phyloP scores from a whole-genome alignment of 2,888 invertebrate species.

The Periphyllus acericola region DNA sequence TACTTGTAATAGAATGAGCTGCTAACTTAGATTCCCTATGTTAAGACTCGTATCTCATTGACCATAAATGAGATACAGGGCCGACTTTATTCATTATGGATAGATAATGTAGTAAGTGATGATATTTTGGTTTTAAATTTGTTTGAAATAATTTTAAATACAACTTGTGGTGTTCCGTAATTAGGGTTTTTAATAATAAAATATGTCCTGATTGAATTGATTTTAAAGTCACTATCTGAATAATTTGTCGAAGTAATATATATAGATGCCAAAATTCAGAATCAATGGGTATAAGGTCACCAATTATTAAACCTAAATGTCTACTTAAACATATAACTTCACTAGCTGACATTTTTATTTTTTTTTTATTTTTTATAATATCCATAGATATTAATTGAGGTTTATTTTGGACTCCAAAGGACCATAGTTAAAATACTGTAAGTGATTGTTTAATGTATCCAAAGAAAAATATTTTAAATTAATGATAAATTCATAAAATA shows the following conservation, averaged over 20 bases:
- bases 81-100: not conserved
- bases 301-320: not conserved
- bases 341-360: not conserved
- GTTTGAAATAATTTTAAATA: not conserved
- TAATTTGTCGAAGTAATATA: not conserved
- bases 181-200: not conserved
- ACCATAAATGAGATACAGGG: not conserved
- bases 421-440: conserved; percentile 10
- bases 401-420: not conserved
- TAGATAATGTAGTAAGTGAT: not conserved
- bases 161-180: not conserved
- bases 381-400: not conserved
- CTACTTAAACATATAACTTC: not conserved
- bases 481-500: conserved; percentile 3
- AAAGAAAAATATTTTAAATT: conserved; percentile 25
- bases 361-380: conserved; percentile 9
- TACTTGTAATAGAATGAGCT: not conserved
- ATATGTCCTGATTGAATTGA: not conserved
- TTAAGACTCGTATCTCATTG: not conserved
- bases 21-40: not conserved
- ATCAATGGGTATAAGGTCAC: not conserved
- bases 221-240: not conserved
- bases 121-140: not conserved
- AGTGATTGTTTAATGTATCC: not conserved
- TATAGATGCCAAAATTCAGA: not conserved